Base-by-base conservation (phyloP, 2,797 vertebrate genomes). In the Rousettus madagascariensis region DNA sequence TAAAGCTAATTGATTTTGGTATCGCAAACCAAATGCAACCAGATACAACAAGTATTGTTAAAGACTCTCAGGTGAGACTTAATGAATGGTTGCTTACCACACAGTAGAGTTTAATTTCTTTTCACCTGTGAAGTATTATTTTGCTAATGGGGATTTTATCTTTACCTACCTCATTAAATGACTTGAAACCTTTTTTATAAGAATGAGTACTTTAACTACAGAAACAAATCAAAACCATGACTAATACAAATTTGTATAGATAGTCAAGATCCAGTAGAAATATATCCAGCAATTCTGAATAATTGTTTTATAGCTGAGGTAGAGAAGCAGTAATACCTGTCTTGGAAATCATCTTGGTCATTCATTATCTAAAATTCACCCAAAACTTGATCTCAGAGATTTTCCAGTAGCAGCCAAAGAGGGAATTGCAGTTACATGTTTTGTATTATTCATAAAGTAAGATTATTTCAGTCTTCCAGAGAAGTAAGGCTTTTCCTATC, bases 11-110 rank as follows among this genome's bases (percentile, higher is more conserved):
- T 83, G 99, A 99, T 98, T 99, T 99, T 97, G 99, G 99, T 33
- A 99, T 99, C 86, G 99, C 99, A 88, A 99, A 99, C 97, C 99
- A 99, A 98, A 99, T 99, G 98, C 99, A 99, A 33, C 99, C 99
- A 75, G 99, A 99, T 98, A 99, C 99, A 69, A 99, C 99, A 0
- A 99, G 99, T 98, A 99, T 99, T 55, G 98, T 99, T 98, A 99
- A 99, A 98, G 99, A 99, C 97, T 99, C 99, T 30, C 99, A 99
- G 98, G 99, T 99, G 97, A 98, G 92, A 91, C 63, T 63, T 89
- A 80, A 38, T 85, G 20, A 55, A n/a, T 87, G 36, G 30, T 71
- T 91, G 36, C 10, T 69, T 84, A 85, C 28, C 13, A 41, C 80
- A 20, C 12, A 72, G 11, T 53, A 17, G 7, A 68, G 15, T 66